A percentile compares a stretch with the other conserved stretches of the same genome.
phyloP scores from a whole-genome alignment of 37 sponge, comb jelly and placozoan genomes.

The Agelas oroides region DNA sequence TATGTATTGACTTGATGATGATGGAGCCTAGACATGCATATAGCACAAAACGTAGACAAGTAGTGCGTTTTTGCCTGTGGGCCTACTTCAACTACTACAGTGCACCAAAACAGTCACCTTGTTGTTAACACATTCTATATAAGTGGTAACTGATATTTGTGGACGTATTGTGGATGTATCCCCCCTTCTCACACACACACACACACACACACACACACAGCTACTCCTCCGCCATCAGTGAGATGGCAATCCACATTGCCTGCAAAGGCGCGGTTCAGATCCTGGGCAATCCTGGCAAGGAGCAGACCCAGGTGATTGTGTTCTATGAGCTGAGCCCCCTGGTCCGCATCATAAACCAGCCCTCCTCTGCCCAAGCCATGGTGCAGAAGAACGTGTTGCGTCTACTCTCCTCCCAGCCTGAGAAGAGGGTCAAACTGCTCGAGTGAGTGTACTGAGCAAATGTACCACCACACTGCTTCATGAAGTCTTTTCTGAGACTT shows the following conservation, averaged over 20 bases:
- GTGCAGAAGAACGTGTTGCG: conserved; percentile 12
- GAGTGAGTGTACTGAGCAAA: conserved; percentile 36
- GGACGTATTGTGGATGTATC: too few relatives aligned
- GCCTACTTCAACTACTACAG: too few relatives aligned
- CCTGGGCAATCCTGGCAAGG: conserved; percentile 33
- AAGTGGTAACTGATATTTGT: too few relatives aligned
- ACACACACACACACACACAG: conserved; percentile 22
- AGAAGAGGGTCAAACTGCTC: conserved; percentile 40
- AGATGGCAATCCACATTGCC: conserved; percentile 56
- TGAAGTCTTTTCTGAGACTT: too few relatives aligned
- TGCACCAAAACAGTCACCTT: too few relatives aligned
- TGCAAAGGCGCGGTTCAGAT: conserved; percentile 74
- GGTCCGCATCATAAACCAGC: conserved; percentile 30
- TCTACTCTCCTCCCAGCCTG: conserved; percentile 27
- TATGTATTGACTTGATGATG: too few relatives aligned
- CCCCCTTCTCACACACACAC: not conserved
- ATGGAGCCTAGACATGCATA: too few relatives aligned
- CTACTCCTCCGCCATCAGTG: conserved; percentile 47
- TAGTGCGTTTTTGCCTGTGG: too few relatives aligned
- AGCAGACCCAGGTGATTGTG: conserved; percentile 56
- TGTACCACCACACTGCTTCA: not conserved
- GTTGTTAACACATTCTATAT: too few relatives aligned
- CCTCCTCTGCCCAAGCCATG: conserved; percentile 1
- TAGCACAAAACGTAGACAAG: too few relatives aligned
- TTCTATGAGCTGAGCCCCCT: conserved; percentile 63